Conservation (phyloP, 2,888 invertebrate species). For the Chrysopilus asiliformis region DNA sequence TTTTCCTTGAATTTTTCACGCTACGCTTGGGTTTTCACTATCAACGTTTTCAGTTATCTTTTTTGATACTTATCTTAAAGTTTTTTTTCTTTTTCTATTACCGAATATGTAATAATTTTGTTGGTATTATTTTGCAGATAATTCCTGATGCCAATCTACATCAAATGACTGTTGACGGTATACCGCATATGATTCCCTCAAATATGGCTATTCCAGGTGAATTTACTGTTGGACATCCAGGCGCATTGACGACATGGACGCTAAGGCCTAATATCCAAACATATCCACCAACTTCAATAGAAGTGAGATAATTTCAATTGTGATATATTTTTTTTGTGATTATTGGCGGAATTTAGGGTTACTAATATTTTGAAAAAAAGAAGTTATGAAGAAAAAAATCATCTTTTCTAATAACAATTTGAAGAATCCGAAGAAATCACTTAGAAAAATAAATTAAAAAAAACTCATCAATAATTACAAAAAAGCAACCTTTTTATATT, state of each 20-base stretch:
- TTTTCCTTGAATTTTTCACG: too few species aligned
- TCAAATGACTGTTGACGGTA: slow-evolving; percentile 27
- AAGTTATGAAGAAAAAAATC: too few species aligned
- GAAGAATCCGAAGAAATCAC: too few species aligned
- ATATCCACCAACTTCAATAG: slow-evolving; percentile 20
- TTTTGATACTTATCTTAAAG: too few species aligned
- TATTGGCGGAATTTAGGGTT: too few species aligned
- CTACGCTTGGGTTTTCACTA: not conserved
- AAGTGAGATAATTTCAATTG: slow-evolving; percentile 15
- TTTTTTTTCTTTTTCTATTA: not conserved
- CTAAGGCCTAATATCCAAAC: slow-evolving; percentile 21
- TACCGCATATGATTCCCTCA: slow-evolving; percentile 31
- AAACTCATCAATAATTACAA: too few species aligned
- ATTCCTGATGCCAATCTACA: slow-evolving; percentile 25
- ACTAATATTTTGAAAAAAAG: too few species aligned
- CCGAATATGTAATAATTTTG: slow-evolving; percentile 10
- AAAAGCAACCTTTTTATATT: too few species aligned
- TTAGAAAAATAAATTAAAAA: too few species aligned
- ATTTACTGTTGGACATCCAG: slow-evolving; percentile 24
- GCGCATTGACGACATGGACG: slow-evolving; percentile 23
- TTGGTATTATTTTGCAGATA: slow-evolving; percentile 28
- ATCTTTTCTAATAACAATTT: too few species aligned
- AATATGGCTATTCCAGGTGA: slow-evolving; percentile 34
- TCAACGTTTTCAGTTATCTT: too few species aligned
- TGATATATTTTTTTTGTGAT: slow-evolving; percentile 5